phyloP scores from a whole-genome alignment of 2,113 vertebrate genomes.

The Elachura formosa region DNA sequence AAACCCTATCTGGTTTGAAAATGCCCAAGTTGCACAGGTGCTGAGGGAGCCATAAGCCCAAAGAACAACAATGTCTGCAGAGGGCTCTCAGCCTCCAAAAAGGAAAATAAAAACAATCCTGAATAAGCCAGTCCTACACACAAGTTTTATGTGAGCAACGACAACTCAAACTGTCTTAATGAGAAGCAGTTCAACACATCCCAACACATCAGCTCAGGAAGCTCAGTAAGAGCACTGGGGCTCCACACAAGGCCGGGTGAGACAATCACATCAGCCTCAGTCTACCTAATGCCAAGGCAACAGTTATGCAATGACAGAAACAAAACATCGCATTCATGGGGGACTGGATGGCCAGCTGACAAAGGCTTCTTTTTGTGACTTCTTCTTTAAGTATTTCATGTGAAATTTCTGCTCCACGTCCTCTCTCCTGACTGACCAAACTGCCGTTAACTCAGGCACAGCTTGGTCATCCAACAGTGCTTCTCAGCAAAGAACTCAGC shows the following conservation, averaged over 20 bases:
- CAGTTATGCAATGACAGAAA: slow-evolving; percentile 22
- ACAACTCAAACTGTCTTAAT: neutral
- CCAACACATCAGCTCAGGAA: neutral
- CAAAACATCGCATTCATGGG: neutral
- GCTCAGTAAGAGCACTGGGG: neutral
- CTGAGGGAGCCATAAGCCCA: neutral
- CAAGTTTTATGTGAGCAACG: neutral
- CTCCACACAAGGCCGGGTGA: neutral
- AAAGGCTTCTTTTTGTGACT: neutral
- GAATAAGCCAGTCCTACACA: neutral
- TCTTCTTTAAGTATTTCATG: neutral
- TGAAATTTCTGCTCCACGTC: neutral
- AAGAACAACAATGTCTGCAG: accelerated
- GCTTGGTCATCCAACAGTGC: neutral
- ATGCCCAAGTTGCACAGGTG: neutral
- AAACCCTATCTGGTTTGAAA: neutral
- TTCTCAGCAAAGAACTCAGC: neutral
- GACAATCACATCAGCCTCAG: neutral
- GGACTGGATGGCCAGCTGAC: neutral
- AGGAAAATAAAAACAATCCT: neutral
- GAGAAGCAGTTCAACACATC: neutral
- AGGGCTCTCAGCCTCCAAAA: neutral
- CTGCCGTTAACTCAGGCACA: neutral
- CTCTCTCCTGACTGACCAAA: neutral
- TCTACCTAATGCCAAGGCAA: neutral